phyloP scores from a whole-genome alignment of 2,113 vertebrate genomes.

The Euleptes europaea region DNA sequence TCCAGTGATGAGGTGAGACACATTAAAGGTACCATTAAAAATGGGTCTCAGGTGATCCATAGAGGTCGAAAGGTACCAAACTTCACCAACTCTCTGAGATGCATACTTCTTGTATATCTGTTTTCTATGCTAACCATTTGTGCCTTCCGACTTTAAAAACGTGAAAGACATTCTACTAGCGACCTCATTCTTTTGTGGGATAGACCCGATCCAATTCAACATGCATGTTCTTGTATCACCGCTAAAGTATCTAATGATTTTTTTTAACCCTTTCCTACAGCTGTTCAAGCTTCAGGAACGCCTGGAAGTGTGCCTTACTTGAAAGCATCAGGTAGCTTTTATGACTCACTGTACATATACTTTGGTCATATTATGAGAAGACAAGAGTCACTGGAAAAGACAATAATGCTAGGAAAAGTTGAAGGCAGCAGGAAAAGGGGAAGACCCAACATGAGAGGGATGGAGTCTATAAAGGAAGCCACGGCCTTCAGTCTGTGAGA shows the following conservation, averaged over 20 bases:
- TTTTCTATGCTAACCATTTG: not conserved
- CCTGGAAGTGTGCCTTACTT: slow-evolving; percentile 40
- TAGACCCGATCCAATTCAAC: slow-evolving; percentile 18
- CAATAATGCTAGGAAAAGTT: no score
- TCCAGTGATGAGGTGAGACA: no score
- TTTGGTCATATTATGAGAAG: no score
- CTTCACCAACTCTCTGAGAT: no score
- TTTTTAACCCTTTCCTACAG: not conserved
- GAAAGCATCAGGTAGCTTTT: slow-evolving; percentile 44
- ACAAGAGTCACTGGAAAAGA: no score
- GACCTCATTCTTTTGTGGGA: not conserved
- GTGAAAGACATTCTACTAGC: not conserved
- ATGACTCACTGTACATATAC: slow-evolving; percentile 39
- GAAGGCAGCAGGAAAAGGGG: no score
- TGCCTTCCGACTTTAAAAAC: slow-evolving; percentile 1
- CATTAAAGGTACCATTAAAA: not conserved
- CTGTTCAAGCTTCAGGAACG: slow-evolving; percentile 42
- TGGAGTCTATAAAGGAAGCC: no score
- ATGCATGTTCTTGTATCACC: slow-evolving; percentile 21
- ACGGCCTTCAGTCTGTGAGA: no score
- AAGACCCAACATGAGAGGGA: no score
- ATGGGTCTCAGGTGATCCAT: not conserved
- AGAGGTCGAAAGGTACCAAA: no score
- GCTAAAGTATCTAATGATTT: slow-evolving; percentile 18
- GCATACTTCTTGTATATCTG: not conserved